Evolutionary conservation across 1,140 invertebrate species (phyloP), one percentile per base, ranked within the genome.

Genomic region (Ooceraea biroi): DNA sequence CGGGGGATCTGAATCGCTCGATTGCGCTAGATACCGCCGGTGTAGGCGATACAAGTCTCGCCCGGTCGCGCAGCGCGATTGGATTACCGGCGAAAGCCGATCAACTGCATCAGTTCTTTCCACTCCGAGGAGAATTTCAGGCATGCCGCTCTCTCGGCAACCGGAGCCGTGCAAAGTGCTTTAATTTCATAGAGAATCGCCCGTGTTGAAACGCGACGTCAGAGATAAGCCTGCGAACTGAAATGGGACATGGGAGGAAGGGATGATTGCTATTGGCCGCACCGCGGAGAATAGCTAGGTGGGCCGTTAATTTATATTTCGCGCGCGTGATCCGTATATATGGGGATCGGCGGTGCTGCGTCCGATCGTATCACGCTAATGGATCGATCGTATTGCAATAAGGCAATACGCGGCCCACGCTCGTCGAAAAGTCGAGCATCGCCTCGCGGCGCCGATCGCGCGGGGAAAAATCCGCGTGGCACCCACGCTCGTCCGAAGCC

Each of bases 371-470:
- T 58, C 65, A 36, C 19, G 76, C 52, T 58, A 69, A 80, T 58
- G 36, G 76, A 69, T 58, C 65, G 65, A 80, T 80, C 76, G 41
- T 46, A 80, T 27, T 57, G 76, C 76, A 71, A 80, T 58, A 27
- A 71, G 50, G 46, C 25, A n/a, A n/a, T n/a, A n/a, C n/a, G 65
- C 76, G 52, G 52, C 76, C 76, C 50, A 80, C 76, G 76, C 50
- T 80, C 76, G 36, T 80, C 41, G 50, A 80, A 80, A 80, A 80
- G 76, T 80, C 76, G 76, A 80, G 76, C 76, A 80, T 46, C 66
- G 52, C 41, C 50, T 10, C 46, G 50, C 41, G 14, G 17, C 22
- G n/a, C 22, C n/a, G 27, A 65, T 65, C 36, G 44, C 41, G 27
- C 14, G 58, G 10, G 30, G 52, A 69, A 65, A 80, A 80, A 57